Conservation (phyloP, 2,888 invertebrate species). For the Brachyptera risi region DNA sequence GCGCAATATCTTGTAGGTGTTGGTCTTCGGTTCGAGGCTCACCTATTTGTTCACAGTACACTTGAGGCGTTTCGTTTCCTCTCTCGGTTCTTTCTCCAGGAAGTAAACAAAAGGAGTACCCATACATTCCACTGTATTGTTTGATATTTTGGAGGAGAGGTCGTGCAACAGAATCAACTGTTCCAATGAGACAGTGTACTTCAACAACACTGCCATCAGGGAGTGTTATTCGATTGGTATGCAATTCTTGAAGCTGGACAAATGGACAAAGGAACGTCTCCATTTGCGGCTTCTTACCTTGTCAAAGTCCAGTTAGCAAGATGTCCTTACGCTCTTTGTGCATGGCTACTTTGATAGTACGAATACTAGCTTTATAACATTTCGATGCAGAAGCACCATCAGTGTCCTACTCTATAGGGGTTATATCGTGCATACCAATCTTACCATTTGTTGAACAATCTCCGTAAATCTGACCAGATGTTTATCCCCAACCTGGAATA, state of each 20-base stretch:
- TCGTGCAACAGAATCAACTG: slow-evolving; percentile 13
- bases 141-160: slow-evolving; percentile 5
- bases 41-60: slow-evolving; percentile 2
- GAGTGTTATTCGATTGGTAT: not conserved
- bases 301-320: not conserved
- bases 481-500: too few species aligned
- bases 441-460: too few species aligned
- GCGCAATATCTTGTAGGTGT: not conserved
- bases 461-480: too few species aligned
- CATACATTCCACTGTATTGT: slow-evolving; percentile 9
- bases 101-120: slow-evolving; percentile 7
- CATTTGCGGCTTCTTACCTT: not conserved
- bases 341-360: not conserved
- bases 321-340: not conserved
- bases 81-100: not conserved
- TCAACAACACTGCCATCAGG: not conserved
- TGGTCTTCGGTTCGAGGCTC: not conserved
- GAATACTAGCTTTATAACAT: not conserved
- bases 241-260: not conserved
- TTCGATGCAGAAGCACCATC: not conserved
- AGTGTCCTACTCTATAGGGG: not conserved
- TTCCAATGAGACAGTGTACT: not conserved
- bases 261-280: not conserved
- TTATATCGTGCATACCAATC: too few species aligned
- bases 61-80: not conserved